Evolutionary conservation across 2,888 invertebrate genomes (phyloP).

Genomic region (Conomelus anceps): DNA sequence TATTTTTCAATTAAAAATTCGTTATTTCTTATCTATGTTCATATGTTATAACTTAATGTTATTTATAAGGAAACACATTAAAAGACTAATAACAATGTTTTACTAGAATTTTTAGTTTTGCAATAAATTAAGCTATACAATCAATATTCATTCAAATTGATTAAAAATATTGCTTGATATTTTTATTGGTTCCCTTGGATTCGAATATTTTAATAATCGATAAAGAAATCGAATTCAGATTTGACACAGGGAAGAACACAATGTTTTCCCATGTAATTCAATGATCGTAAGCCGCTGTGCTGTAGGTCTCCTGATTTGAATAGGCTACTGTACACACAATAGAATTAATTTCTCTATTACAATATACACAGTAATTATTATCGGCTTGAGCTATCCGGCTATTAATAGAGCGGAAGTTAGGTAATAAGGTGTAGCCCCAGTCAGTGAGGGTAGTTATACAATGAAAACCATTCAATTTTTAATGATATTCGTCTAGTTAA

Average conservation of each 20-base stretch:
- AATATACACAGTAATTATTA: neutral
- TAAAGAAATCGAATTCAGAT: neutral
- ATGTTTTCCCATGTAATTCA: neutral
- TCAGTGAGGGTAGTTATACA: neutral
- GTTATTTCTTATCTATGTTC: too few species aligned
- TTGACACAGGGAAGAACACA: neutral
- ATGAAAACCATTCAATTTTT: neutral
- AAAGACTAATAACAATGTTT: too few species aligned
- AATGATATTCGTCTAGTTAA: neutral
- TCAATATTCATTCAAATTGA: too few species aligned
- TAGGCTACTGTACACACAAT: neutral
- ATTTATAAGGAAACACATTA: too few species aligned
- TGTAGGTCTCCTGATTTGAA: neutral
- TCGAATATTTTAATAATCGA: neutral
- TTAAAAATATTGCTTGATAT: neutral
- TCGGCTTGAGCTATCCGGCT: neutral
- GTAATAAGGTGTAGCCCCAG: neutral
- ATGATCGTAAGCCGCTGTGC: neutral
- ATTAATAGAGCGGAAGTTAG: neutral
- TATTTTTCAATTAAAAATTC: too few species aligned
- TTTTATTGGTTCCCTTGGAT: neutral
- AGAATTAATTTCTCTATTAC: neutral
- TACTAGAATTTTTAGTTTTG: too few species aligned
- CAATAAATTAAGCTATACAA: too few species aligned
- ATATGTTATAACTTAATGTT: too few species aligned